These are phyloP conservation scores for Suncus etruscus DNA, from an alignment of 2,113 vertebrate species.

Conservation along the genomic window DNA sequence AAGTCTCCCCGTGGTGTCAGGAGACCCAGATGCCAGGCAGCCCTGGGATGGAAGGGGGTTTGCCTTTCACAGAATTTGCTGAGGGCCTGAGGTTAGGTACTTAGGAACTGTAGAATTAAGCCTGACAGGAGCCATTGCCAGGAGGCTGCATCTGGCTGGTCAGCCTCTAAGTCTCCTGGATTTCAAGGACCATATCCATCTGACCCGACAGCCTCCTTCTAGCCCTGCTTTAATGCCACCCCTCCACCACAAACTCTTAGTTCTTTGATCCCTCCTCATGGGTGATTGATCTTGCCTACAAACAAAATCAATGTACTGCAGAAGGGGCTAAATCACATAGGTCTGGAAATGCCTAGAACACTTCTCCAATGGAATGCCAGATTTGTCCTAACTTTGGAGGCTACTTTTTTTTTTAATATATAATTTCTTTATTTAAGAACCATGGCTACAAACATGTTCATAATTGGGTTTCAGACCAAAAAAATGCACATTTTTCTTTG, in stretches of 20 bases:
- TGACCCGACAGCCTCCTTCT: background rate
- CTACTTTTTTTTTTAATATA: too few relatives aligned
- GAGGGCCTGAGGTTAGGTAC: background rate
- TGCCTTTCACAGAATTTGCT: conserved; percentile 13
- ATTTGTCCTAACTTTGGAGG: conserved; percentile 69
- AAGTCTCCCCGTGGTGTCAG: background rate
- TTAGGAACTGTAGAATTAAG: background rate
- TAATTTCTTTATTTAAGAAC: too few relatives aligned
- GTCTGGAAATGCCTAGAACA: conserved; percentile 78
- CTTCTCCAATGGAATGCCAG: conserved; percentile 64
- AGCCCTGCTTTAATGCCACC: background rate
- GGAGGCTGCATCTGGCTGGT: background rate
- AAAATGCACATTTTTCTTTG: too few relatives aligned
- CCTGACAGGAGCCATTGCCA: background rate
- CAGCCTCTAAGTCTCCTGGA: background rate
- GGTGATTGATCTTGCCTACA: background rate
- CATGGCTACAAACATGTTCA: too few relatives aligned
- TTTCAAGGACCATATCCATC: background rate
- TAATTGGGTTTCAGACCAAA: too few relatives aligned
- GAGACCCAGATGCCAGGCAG: background rate
- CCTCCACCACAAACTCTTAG: background rate
- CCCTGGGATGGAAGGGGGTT: background rate
- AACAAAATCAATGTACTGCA: conserved; percentile 46
- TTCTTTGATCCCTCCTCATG: background rate
- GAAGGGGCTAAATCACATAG: conserved; percentile 44